phyloP scores from a whole-genome alignment of 2,888 invertebrate genomes.

The Microplitis manilae region DNA sequence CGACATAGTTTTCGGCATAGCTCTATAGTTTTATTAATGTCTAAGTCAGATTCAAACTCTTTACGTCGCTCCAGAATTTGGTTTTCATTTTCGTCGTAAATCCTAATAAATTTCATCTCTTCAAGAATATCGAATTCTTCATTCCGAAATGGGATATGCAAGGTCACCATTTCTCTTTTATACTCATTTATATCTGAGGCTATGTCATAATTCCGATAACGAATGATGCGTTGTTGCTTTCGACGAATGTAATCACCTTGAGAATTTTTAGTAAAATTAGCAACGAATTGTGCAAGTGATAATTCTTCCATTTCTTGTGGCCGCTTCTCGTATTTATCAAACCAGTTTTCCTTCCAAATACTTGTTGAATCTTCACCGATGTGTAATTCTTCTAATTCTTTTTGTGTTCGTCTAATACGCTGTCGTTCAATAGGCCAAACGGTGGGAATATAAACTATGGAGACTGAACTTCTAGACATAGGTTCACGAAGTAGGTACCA shows the following conservation, averaged over 20 bases:
- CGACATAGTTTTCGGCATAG: constrained; percentile 30
- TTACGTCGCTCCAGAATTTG: constrained; percentile 17
- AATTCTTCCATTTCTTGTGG: constrained; percentile 58
- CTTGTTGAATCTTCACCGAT: constrained; percentile 55
- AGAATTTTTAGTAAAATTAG: constrained; percentile 53
- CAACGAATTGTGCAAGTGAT: constrained; percentile 67
- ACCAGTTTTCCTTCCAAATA: constrained; percentile 69
- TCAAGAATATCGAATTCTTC: constrained; percentile 66
- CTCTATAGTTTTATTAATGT: constrained; percentile 28
- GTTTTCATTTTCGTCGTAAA: constrained; percentile 46
- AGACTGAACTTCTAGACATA: constrained; percentile 41
- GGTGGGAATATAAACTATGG: constrained; percentile 48
- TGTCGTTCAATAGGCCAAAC: constrained; percentile 66
- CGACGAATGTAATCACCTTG: constrained; percentile 52
- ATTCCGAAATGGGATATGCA: constrained; percentile 65
- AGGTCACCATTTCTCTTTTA: constrained; percentile 49
- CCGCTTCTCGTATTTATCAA: constrained; percentile 69
- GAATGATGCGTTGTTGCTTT: constrained; percentile 59
- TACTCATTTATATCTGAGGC: constrained; percentile 60
- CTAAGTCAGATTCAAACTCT: constrained; percentile 29
- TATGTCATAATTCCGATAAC: constrained; percentile 68
- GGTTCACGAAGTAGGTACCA: constrained; percentile 27
- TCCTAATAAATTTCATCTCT: constrained; percentile 60
- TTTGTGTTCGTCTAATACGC: constrained; percentile 60
- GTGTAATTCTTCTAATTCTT: constrained; percentile 57